Conservation (phyloP, 2,888 invertebrate genomes). For the Drosophila mercatorum region DNA sequence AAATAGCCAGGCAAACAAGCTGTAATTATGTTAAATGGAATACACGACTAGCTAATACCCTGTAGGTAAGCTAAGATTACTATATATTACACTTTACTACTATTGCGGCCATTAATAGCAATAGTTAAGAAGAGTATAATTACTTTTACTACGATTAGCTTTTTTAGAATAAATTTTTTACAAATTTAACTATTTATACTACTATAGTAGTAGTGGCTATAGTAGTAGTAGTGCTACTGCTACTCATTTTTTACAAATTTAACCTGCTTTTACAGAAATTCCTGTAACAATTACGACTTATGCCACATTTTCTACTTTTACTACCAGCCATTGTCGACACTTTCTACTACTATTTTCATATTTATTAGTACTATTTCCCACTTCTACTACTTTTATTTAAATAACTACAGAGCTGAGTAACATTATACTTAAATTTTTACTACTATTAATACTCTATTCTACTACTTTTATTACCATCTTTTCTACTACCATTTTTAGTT, state of each 20-base stretch:
- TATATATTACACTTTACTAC: too few relatives aligned
- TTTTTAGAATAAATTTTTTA: too few relatives aligned
- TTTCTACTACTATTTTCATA: neutral
- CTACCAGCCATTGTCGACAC: too few relatives aligned
- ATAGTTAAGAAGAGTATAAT: neutral
- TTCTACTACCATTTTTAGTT: neutral
- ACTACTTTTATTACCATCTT: neutral
- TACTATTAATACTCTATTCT: too few relatives aligned
- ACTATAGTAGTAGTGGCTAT: neutral
- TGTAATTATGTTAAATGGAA: accelerated
- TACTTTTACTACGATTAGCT: neutral
- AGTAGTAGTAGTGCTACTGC: neutral
- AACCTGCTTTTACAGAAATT: too few relatives aligned
- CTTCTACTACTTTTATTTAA: too few relatives aligned
- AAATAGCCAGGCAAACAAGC: conserved; percentile 24
- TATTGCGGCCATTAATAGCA: too few relatives aligned
- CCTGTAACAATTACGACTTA: neutral
- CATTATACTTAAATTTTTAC: too few relatives aligned
- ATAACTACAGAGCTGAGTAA: too few relatives aligned
- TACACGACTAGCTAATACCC: conserved; percentile 13
- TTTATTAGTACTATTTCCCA: neutral
- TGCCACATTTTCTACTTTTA: neutral
- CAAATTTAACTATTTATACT: neutral
- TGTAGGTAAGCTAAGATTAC: neutral
- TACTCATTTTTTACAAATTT: too few relatives aligned